These are phyloP conservation scores for Porites australiensis DNA, from an alignment of 64 coral and sea anemone genomes.

Conservation along the genomic window DNA sequence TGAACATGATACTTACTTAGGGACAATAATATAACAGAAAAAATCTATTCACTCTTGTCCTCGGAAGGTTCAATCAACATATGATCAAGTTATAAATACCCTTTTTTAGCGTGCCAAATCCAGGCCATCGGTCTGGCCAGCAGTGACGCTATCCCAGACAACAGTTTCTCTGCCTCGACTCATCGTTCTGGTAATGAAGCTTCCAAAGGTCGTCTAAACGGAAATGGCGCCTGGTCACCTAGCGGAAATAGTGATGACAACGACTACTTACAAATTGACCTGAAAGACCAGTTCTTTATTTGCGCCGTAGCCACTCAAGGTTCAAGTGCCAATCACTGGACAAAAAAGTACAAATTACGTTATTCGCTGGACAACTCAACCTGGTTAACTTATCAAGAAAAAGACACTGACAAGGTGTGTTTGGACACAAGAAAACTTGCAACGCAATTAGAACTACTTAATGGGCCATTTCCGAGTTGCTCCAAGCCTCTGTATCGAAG, in stretches of 20 bases:
- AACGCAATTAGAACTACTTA: too few relatives aligned
- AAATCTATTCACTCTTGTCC: too few relatives aligned
- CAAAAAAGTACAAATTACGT: background rate
- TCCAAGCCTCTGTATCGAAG: too few relatives aligned
- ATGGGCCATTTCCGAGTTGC: too few relatives aligned
- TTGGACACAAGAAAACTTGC: background rate
- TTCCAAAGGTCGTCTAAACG: conserved; percentile 20
- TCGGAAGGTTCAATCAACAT: too few relatives aligned
- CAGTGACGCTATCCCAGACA: too few relatives aligned
- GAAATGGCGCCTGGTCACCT: conserved; percentile 9
- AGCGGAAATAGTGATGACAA: background rate
- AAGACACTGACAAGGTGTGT: background rate
- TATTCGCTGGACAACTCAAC: background rate
- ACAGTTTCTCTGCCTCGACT: background rate
- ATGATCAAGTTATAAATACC: too few relatives aligned
- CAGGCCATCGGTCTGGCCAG: too few relatives aligned
- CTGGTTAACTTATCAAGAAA: background rate
- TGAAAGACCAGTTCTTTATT: conserved; percentile 13
- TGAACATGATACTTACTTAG: too few relatives aligned
- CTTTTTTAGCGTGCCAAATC: too few relatives aligned
- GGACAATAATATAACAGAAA: too few relatives aligned
- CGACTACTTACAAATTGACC: conserved; percentile 52
- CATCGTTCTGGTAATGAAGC: background rate
- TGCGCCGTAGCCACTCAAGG: conserved; percentile 58
- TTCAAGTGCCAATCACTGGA: background rate